Conservation (phyloP, 2,888 invertebrate species). For the Meganola albula region DNA sequence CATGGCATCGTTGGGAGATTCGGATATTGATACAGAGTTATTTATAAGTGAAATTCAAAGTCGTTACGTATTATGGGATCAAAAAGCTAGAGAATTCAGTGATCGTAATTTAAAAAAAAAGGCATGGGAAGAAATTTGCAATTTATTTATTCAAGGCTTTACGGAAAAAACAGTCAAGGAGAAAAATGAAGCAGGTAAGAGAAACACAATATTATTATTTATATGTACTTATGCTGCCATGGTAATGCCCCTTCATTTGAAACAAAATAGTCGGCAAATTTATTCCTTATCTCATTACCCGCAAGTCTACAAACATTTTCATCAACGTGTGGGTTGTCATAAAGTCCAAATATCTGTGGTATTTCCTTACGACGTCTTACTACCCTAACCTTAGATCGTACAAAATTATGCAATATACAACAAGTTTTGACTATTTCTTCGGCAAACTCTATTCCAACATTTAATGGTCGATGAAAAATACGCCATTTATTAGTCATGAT, state of each 20-base stretch:
- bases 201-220: slow-evolving; percentile 11
- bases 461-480: slow-evolving; percentile 6
- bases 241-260: slow-evolving; percentile 16
- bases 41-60: slow-evolving; percentile 17
- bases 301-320: slow-evolving; percentile 3
- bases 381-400: slow-evolving; percentile 10
- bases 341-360: slow-evolving; percentile 15
- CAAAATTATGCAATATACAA: slow-evolving; percentile 17
- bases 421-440: slow-evolving; percentile 18
- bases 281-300: slow-evolving; percentile 11
- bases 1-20: slow-evolving; percentile 6
- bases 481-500: slow-evolving; percentile 10
- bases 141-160: slow-evolving; percentile 15
- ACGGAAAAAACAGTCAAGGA: slow-evolving; percentile 16
- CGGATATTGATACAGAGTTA: slow-evolving; percentile 12
- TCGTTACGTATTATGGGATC: slow-evolving; percentile 15
- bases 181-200: slow-evolving; percentile 19
- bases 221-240: slow-evolving; percentile 19
- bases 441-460: slow-evolving; percentile 14
- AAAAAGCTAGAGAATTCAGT: slow-evolving; percentile 13
- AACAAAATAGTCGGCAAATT: slow-evolving; percentile 13
- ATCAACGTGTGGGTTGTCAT: slow-evolving; percentile 15
- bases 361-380: slow-evolving; percentile 14
- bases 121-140: slow-evolving; percentile 16
- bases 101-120: slow-evolving; percentile 15